These are phyloP conservation scores for Haemorhous mexicanus DNA, from an alignment of 2,113 vertebrate species.

Conservation along the genomic window DNA sequence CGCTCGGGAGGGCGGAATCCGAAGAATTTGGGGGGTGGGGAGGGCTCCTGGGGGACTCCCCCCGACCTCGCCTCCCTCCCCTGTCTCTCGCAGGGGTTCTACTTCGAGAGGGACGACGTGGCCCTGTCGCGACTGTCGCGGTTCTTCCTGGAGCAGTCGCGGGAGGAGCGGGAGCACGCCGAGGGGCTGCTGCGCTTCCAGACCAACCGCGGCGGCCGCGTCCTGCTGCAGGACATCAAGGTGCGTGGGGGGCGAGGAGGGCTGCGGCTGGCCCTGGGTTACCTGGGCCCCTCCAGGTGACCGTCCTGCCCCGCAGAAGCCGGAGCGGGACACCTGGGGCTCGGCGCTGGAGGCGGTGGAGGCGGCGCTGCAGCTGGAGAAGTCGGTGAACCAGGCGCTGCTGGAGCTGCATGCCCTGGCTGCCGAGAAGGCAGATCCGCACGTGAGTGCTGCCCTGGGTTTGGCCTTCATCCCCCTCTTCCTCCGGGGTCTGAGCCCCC, in stretches of 20 bases:
- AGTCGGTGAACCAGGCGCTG: conserved; percentile 81
- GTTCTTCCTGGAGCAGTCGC: conserved; percentile 80
- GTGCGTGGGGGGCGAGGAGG: background rate
- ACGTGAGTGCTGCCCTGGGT: conserved; percentile 64
- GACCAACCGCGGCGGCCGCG: conserved; percentile 78
- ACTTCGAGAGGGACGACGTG: conserved; percentile 82
- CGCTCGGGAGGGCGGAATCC: no score
- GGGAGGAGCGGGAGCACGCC: conserved; percentile 80
- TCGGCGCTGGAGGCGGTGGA: conserved; percentile 80
- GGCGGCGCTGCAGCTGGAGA: conserved; percentile 81
- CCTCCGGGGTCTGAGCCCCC: rapidly evolving
- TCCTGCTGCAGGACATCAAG: conserved; percentile 82
- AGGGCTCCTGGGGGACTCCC: no score
- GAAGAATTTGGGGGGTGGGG: background rate
- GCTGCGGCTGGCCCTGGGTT: rapidly evolving
- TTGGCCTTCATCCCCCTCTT: no score
- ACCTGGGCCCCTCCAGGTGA: background rate
- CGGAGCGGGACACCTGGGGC: conserved; percentile 79
- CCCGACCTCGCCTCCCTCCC: background rate
- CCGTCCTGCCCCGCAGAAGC: conserved; percentile 45
- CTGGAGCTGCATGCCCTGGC: conserved; percentile 81
- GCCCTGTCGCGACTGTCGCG: conserved; percentile 75
- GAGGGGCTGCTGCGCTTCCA: conserved; percentile 80
- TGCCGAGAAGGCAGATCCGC: conserved; percentile 70
- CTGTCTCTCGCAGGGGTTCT: conserved; percentile 64